Conservation (phyloP, 2,113 vertebrate genomes). For the Philantomba maxwellii region DNA sequence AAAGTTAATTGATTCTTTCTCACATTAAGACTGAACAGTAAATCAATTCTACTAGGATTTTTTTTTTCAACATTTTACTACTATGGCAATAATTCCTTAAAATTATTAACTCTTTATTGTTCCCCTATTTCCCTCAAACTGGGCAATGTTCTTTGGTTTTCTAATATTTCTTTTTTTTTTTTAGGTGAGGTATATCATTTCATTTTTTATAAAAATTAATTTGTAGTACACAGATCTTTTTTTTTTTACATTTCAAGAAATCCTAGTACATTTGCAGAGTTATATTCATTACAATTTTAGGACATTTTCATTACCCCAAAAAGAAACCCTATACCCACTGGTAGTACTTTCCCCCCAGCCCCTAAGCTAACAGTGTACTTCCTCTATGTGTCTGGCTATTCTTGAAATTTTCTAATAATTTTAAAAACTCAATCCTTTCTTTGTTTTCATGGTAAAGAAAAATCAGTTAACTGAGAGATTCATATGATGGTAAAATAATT, state of each 20-base stretch:
- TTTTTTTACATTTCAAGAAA: not conserved
- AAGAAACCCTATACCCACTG: not conserved
- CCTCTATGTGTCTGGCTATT: not conserved
- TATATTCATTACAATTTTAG: not conserved
- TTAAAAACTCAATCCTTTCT: not conserved
- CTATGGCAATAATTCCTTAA: constrained; percentile 39
- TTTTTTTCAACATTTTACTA: constrained; percentile 46
- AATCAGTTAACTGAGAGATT: not conserved
- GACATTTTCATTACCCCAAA: not conserved
- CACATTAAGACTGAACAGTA: constrained; percentile 63
- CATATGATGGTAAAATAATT: not conserved
- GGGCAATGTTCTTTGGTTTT: not conserved
- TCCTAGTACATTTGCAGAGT: not conserved
- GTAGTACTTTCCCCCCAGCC: not conserved
- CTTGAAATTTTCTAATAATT: not conserved
- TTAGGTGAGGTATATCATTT: not conserved
- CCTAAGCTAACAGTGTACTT: not conserved
- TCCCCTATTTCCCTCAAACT: not conserved
- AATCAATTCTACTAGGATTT: constrained; percentile 52
- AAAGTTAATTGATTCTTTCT: constrained; percentile 73
- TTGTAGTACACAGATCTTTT: not conserved
- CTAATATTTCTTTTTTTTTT: not conserved
- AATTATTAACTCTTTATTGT: constrained; percentile 1
- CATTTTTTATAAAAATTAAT: not conserved
- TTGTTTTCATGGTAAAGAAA: not conserved